phyloP scores from a whole-genome alignment of 2,113 vertebrate genomes.

The Neogale vison region DNA sequence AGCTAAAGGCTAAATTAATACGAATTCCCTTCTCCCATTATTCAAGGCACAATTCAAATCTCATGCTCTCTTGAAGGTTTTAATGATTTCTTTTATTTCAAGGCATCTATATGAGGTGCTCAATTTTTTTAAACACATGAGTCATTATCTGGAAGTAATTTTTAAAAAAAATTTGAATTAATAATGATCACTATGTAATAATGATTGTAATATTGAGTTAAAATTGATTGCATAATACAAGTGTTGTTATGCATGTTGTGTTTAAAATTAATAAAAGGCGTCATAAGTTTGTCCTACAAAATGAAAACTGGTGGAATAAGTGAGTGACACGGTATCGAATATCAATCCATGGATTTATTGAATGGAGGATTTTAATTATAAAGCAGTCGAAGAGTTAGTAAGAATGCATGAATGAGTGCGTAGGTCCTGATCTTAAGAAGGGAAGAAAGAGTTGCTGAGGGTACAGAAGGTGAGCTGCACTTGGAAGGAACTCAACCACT shows the following conservation, averaged over 20 bases:
- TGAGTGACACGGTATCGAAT: neutral
- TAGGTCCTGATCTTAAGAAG: neutral
- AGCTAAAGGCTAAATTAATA: neutral
- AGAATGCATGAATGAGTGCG: neutral
- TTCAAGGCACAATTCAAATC: neutral
- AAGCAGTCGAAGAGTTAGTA: neutral
- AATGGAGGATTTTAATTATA: constrained; percentile 1
- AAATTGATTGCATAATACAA: neutral
- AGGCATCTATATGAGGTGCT: neutral
- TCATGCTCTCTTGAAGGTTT: neutral
- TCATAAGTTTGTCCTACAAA: neutral
- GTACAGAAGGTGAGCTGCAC: neutral
- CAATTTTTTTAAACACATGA: neutral
- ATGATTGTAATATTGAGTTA: neutral
- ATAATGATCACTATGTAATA: neutral
- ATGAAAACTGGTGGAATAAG: neutral
- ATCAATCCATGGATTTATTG: neutral
- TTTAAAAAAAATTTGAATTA: neutral
- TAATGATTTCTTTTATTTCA: neutral
- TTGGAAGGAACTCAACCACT: neutral
- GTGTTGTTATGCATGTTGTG: neutral
- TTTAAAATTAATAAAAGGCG: neutral
- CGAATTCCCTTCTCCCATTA: neutral
- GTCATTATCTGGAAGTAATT: neutral
- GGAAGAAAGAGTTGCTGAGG: neutral